Conservation (phyloP, 2,113 vertebrate genomes). For the Gymnarchus niloticus region DNA sequence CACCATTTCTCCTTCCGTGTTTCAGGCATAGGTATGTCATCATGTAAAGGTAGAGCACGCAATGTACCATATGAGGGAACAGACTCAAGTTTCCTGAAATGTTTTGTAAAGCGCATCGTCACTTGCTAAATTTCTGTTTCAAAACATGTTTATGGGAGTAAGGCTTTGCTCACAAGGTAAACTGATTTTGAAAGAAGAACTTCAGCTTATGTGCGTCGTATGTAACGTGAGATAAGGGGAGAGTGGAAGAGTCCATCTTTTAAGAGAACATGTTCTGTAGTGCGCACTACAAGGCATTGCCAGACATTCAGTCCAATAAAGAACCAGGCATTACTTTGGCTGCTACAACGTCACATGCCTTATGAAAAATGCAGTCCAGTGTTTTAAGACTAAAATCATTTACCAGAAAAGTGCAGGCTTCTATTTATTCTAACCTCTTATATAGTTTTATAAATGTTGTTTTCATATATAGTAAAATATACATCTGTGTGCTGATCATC, state of each 20-base stretch:
- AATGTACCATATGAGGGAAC: not conserved
- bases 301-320: not conserved
- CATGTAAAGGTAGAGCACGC: not conserved
- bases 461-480: no score
- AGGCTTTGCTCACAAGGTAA: not conserved
- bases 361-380: no score
- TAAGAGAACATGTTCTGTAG: not conserved
- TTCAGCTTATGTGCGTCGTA: not conserved
- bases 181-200: not conserved
- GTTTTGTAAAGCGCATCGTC: not conserved
- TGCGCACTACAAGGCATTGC: not conserved
- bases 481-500: no score
- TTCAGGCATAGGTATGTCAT: not conserved
- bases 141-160: not conserved
- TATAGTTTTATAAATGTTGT: no score
- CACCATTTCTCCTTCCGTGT: not conserved
- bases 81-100: constrained; percentile 5
- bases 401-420: no score
- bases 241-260: not conserved
- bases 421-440: no score
- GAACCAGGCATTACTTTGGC: no score
- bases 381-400: no score
- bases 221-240: not conserved
- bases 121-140: constrained; percentile 9
- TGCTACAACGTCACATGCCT: no score